phyloP scores from a whole-genome alignment of 2,113 vertebrate species.

The Centrocercus urophasianus region DNA sequence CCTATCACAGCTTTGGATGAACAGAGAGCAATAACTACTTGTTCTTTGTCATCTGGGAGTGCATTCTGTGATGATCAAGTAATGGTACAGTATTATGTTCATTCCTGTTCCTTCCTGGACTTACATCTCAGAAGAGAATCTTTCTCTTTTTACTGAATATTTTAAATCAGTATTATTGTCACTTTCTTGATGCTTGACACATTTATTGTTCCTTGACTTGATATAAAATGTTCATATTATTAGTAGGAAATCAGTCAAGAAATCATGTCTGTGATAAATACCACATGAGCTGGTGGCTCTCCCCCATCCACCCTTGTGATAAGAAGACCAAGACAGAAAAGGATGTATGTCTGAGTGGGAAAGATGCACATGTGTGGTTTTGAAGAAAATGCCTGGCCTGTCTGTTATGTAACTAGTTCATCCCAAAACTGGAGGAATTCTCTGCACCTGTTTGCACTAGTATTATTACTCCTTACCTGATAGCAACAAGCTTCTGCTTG shows the following conservation, averaged over 20 bases:
- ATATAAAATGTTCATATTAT: conserved; percentile 34
- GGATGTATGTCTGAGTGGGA: conserved; percentile 35
- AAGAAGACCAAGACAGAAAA: conserved; percentile 41
- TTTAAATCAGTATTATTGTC: conserved; percentile 81
- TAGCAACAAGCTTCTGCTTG: conserved; percentile 70
- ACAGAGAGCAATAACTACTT: conserved; percentile 31
- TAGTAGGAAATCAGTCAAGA: conserved; percentile 29
- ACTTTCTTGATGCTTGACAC: conserved; percentile 58
- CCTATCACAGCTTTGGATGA: conserved; percentile 43
- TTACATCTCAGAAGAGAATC: conserved; percentile 79
- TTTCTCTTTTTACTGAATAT: conserved; percentile 54
- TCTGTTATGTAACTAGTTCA: conserved; percentile 45
- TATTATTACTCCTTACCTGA: conserved; percentile 69
- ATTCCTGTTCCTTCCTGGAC: conserved; percentile 52
- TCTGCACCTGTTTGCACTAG: conserved; percentile 76
- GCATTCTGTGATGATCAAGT: conserved; percentile 56
- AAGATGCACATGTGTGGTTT: conserved; percentile 28
- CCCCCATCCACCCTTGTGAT: not conserved
- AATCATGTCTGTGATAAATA: not conserved
- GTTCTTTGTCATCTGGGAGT: conserved; percentile 54
- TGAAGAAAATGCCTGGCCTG: not conserved
- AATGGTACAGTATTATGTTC: conserved; percentile 73
- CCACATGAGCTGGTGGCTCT: conserved; percentile 4
- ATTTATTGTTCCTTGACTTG: conserved; percentile 59
- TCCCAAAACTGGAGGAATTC: conserved; percentile 51